Conservation (phyloP, 1,140 invertebrate species). For the Ptiloglossa arizonensis region DNA sequence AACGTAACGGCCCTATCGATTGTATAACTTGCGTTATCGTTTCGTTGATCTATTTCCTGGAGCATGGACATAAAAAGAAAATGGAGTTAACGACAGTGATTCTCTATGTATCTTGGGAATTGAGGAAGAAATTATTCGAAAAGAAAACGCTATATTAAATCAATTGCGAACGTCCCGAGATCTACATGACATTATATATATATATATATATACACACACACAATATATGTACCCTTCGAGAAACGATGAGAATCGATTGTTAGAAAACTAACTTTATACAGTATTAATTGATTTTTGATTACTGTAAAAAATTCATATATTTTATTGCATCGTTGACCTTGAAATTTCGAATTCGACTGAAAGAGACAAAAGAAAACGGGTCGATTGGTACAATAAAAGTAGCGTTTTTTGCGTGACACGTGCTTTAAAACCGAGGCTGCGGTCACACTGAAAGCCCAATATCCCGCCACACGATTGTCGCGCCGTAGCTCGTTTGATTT, state of each 20-base stretch:
- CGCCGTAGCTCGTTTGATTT: too few species aligned
- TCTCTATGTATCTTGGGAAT: conserved; percentile 17
- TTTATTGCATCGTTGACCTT: conserved; percentile 55
- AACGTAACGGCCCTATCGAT: conserved; percentile 57
- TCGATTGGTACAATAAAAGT: conserved; percentile 22
- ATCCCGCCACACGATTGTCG: too few species aligned
- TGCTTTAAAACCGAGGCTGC: not conserved
- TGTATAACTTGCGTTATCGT: conserved; percentile 42
- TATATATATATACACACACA: conserved; percentile 35
- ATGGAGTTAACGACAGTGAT: conserved; percentile 16
- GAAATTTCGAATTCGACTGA: conserved; percentile 50
- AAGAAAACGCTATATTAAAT: not conserved
- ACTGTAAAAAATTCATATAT: conserved; percentile 40
- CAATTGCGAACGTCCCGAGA: conserved; percentile 31
- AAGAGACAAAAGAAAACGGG: conserved; percentile 1
- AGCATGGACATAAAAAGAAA: not conserved
- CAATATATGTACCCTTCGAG: conserved; percentile 30
- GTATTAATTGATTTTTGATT: conserved; percentile 47
- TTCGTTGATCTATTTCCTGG: conserved; percentile 27
- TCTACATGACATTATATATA: conserved; percentile 25
- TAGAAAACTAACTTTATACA: conserved; percentile 47
- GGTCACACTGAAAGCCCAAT: too few species aligned
- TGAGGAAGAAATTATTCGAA: not conserved
- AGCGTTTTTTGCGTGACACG: conserved; percentile 6
- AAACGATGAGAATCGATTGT: conserved; percentile 27